Percentiles rank a stretch among this genome's conserved stretches.
Evolutionary conservation across 2,888 invertebrate genomes (phyloP).

Genomic region (Danaus chrysippus): DNA sequence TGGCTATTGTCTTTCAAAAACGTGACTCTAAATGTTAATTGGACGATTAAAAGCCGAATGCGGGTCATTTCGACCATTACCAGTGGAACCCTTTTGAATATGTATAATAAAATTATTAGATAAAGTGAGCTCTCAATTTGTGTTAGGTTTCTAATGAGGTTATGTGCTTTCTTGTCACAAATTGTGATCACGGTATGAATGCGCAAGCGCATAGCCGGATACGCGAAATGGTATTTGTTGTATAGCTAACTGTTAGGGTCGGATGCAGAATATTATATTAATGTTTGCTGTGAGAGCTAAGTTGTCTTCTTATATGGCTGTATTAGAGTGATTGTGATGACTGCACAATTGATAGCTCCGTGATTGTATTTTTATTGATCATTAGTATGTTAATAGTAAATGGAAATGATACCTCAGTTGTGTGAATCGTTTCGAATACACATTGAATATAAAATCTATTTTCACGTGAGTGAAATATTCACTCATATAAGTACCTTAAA

Average conservation of each 20-base stretch:
- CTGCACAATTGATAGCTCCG: slow-evolving; percentile 15
- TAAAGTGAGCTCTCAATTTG: slow-evolving; percentile 67
- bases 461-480: neutral
- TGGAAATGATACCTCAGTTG: slow-evolving; percentile 6
- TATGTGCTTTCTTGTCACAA: slow-evolving; percentile 79
- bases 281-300: slow-evolving; percentile 33
- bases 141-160: slow-evolving; percentile 77
- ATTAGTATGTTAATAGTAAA: neutral
- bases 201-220: slow-evolving; percentile 73
- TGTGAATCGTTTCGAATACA: neutral
- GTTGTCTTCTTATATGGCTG: slow-evolving; percentile 15
- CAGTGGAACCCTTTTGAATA: slow-evolving; percentile 74
- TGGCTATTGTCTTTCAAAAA: slow-evolving; percentile 76
- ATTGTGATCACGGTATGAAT: slow-evolving; percentile 65
- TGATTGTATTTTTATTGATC: slow-evolving; percentile 24
- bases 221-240: slow-evolving; percentile 73
- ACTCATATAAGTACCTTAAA: neutral
- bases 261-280: slow-evolving; percentile 63
- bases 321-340: slow-evolving; percentile 14
- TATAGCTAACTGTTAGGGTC: slow-evolving; percentile 60
- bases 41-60: slow-evolving; percentile 77
- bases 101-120: slow-evolving; percentile 79
- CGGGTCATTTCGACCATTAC: slow-evolving; percentile 78
- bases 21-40: slow-evolving; percentile 79
- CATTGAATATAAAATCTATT: neutral